phyloP scores from a whole-genome alignment of 2,797 vertebrate genomes.

The Brachyrhaphis roseni region DNA sequence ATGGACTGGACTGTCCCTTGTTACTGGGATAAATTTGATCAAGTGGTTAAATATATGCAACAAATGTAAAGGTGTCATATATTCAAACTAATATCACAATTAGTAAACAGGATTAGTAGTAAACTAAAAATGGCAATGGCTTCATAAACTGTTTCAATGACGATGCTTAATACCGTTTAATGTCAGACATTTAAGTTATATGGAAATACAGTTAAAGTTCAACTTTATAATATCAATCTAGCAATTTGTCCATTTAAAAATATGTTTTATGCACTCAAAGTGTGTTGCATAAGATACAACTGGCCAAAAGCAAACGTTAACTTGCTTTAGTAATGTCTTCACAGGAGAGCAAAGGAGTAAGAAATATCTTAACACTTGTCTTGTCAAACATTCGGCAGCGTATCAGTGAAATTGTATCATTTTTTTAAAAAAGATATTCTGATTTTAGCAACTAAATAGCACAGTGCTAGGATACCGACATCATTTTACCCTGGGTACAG shows the following conservation, averaged over 20 bases:
- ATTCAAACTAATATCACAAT: too few relatives aligned
- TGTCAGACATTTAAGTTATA: neutral
- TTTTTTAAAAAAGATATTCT: neutral
- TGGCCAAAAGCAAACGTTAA: too few relatives aligned
- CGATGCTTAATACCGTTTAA: too few relatives aligned
- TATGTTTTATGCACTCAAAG: neutral
- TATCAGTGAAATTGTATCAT: rapidly evolving
- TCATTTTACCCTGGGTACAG: too few relatives aligned
- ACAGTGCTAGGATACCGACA: neutral
- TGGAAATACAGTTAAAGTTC: too few relatives aligned
- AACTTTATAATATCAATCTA: neutral
- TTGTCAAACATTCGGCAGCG: neutral
- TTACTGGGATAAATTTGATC: too few relatives aligned
- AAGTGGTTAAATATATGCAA: too few relatives aligned
- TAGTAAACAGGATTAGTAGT: too few relatives aligned
- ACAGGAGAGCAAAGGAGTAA: neutral
- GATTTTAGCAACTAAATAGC: neutral
- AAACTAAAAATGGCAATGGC: too few relatives aligned
- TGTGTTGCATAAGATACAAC: neutral
- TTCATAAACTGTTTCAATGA: too few relatives aligned
- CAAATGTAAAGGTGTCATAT: too few relatives aligned
- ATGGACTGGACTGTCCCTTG: too few relatives aligned
- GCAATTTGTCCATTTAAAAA: neutral
- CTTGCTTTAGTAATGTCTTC: neutral
- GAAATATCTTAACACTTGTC: neutral